Conservation (phyloP, 2,797 vertebrate genomes). For the Mormyrops boulengeri region DNA sequence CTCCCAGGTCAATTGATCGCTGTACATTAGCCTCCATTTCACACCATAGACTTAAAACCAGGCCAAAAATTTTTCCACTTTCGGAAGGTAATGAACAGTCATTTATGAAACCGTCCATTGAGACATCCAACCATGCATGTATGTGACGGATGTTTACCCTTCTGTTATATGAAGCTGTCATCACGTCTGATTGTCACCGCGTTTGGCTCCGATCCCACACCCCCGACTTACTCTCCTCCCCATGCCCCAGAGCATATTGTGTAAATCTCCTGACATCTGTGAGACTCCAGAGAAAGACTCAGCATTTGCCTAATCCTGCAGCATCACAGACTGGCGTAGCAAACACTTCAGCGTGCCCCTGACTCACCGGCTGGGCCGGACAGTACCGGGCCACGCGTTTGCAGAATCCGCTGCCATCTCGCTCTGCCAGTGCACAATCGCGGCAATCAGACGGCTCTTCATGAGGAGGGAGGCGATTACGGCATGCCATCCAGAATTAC, state of each 20-base stretch:
- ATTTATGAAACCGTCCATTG: not conserved
- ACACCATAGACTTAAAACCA: not conserved
- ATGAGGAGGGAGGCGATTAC: not conserved
- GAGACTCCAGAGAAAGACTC: not conserved
- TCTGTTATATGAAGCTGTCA: not conserved
- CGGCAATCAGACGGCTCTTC: slow-evolving; percentile 5
- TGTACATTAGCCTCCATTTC: not conserved
- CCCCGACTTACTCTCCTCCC: not conserved
- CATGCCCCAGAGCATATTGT: not conserved
- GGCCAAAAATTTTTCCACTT: not conserved
- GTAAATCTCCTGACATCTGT: not conserved
- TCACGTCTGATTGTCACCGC: not conserved
- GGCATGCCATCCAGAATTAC: not conserved
- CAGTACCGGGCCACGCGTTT: not conserved
- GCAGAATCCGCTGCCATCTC: not conserved
- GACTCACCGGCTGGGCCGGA: not conserved
- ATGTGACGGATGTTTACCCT: not conserved
- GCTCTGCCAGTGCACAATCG: not conserved
- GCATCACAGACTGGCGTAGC: not conserved
- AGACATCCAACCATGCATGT: not conserved
- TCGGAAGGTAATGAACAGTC: not conserved
- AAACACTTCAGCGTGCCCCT: not conserved
- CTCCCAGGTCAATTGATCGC: not conserved
- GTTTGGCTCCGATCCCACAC: not conserved
- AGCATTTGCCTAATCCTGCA: not conserved